Evolutionary conservation across 2,797 vertebrate genomes (phyloP).

Genomic region (Macroramphosus scolopax): DNA sequence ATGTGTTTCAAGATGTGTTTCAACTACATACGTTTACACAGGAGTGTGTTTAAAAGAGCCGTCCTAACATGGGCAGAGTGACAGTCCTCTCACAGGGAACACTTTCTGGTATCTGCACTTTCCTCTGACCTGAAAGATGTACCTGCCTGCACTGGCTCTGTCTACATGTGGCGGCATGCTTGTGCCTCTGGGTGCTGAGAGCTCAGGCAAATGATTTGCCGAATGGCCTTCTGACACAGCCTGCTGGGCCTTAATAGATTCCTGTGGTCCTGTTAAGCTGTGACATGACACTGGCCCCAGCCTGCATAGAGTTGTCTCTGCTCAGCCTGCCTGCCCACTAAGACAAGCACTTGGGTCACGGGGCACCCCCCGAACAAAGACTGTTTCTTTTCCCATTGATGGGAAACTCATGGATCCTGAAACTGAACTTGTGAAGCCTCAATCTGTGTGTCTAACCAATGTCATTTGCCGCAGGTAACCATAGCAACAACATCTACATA

Average conservation of each 20-base stretch:
- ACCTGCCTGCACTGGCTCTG: conserved; percentile 60
- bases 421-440: conserved; percentile 19
- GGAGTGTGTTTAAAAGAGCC: conserved; percentile 14
- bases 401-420: conserved; percentile 12
- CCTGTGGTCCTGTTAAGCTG: conserved; percentile 60
- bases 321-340: conserved; percentile 36
- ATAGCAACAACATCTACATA: conserved; percentile 45
- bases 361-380: conserved; percentile 32
- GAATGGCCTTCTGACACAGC: conserved; percentile 61
- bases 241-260: conserved; percentile 65
- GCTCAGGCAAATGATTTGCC: conserved; percentile 64
- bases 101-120: conserved; percentile 59
- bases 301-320: conserved; percentile 34
- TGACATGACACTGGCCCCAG: conserved; percentile 51
- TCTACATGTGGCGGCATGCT: conserved; percentile 65
- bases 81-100: conserved; percentile 38
- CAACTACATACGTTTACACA: too few species aligned
- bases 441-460: conserved; percentile 7
- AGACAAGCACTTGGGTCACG: conserved; percentile 39
- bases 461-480: conserved; percentile 26
- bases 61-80: conserved; percentile 23
- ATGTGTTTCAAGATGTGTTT: too few species aligned
- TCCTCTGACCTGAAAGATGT: conserved; percentile 55
- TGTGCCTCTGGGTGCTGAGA: conserved; percentile 50
- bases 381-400: conserved; percentile 24